Conservation (phyloP, 1,140 invertebrate species). For the Piezodorus guildinii region DNA sequence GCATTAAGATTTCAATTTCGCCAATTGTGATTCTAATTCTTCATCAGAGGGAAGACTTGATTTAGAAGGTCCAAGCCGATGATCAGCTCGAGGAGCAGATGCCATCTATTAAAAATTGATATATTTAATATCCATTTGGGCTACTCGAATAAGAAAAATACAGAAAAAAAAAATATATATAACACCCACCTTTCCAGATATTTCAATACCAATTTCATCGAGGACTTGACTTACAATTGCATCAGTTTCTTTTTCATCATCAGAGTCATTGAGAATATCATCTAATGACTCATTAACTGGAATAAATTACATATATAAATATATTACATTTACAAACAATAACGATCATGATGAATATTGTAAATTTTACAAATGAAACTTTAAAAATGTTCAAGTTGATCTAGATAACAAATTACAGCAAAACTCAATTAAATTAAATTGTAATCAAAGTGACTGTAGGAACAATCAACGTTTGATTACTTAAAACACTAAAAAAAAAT, state of each 20-base stretch:
- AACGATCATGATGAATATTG: no score
- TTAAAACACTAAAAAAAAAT: no score
- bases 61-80: slow-evolving; percentile 43
- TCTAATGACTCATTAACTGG: slow-evolving; percentile 81
- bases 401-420: no score
- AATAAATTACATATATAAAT: slow-evolving; percentile 33
- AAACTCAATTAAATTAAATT: no score
- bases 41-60: slow-evolving; percentile 47
- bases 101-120: slow-evolving; percentile 21
- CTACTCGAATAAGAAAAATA: not conserved
- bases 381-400: no score
- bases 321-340: no score
- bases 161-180: not conserved
- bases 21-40: slow-evolving; percentile 63
- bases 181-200: slow-evolving; percentile 65
- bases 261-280: slow-evolving; percentile 77
- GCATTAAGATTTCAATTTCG: slow-evolving; percentile 47
- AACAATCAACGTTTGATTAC: no score
- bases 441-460: no score
- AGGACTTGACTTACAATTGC: slow-evolving; percentile 76
- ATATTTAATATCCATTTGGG: not conserved
- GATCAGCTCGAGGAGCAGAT: slow-evolving; percentile 39
- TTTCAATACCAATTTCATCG: slow-evolving; percentile 93
- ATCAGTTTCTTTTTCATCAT: slow-evolving; percentile 81
- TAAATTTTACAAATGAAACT: no score